Evolutionary conservation across 2,113 vertebrate genomes (phyloP).

Genomic region (Seriola rivoliana): DNA sequence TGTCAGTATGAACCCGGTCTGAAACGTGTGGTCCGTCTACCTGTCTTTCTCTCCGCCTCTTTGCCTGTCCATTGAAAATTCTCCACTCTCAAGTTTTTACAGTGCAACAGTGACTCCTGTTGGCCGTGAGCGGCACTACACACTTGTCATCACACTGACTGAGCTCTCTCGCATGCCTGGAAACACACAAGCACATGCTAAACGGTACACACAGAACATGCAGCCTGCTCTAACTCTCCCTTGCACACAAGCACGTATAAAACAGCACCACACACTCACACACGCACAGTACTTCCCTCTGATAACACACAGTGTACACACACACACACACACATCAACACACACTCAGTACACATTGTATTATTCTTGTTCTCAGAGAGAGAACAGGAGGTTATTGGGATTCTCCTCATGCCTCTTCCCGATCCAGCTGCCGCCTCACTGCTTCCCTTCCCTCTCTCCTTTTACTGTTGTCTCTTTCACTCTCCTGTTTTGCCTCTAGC

Average conservation of each 20-base stretch:
- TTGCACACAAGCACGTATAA: slow-evolving; percentile 1
- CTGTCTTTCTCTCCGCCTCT: neutral
- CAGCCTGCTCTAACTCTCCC: neutral
- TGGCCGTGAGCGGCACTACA: slow-evolving; percentile 43
- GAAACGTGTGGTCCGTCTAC: neutral
- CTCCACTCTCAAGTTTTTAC: neutral
- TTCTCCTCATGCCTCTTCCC: slow-evolving; percentile 67
- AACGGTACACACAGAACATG: slow-evolving; percentile 2
- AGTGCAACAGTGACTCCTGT: slow-evolving; percentile 68
- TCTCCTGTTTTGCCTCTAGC: slow-evolving; percentile 21
- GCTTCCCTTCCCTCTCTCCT: slow-evolving; percentile 49
- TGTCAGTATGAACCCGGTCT: neutral
- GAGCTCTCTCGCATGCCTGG: neutral
- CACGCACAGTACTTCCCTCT: slow-evolving; percentile 13
- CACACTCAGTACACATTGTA: slow-evolving; percentile 50
- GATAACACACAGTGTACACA: slow-evolving; percentile 4
- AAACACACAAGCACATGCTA: slow-evolving; percentile 27
- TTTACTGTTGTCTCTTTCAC: slow-evolving; percentile 33
- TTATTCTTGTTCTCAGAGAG: slow-evolving; percentile 58
- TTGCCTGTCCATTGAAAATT: neutral
- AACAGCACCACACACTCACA: neutral
- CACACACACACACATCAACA: slow-evolving; percentile 5
- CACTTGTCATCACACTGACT: neutral
- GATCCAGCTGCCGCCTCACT: slow-evolving; percentile 62
- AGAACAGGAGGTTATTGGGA: slow-evolving; percentile 74